Conservation (phyloP, 2,113 vertebrate species). For the Oncorhynchus mykiss region DNA sequence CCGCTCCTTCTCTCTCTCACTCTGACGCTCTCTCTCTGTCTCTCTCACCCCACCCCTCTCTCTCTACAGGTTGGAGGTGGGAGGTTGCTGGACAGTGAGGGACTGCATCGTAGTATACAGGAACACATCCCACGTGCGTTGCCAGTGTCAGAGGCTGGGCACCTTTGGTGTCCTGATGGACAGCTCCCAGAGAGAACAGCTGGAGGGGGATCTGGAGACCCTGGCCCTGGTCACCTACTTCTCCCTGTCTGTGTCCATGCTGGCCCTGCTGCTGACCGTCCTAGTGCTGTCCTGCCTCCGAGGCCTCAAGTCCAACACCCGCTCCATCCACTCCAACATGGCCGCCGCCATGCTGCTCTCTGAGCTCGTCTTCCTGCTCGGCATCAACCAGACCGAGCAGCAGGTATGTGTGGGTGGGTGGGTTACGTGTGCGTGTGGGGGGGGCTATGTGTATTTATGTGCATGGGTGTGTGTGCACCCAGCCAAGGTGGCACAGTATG, state of each 20-base stretch:
- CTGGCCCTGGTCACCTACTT: constrained; percentile 91
- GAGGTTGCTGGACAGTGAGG: constrained; percentile 90
- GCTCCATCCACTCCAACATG: constrained; percentile 93
- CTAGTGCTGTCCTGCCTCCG: constrained; percentile 88
- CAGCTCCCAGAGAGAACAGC: constrained; percentile 95
- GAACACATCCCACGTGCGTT: constrained; percentile 92
- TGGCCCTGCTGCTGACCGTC: constrained; percentile 85
- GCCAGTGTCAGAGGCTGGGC: constrained; percentile 92
- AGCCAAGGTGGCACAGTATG: background rate
- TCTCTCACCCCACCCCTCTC: background rate
- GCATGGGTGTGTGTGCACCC: background rate
- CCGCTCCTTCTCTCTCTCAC: background rate
- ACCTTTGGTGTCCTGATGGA: constrained; percentile 98
- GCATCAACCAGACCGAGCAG: constrained; percentile 92
- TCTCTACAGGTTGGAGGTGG: constrained; percentile 75
- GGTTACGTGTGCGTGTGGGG: background rate
- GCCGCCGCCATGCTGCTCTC: constrained; percentile 88
- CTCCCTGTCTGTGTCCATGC: constrained; percentile 84
- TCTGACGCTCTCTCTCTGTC: background rate
- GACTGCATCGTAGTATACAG: constrained; percentile 94
- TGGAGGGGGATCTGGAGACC: constrained; percentile 94
- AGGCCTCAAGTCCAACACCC: constrained; percentile 93
- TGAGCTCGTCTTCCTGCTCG: constrained; percentile 90
- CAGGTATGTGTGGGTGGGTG: constrained; percentile 76
- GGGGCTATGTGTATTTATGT: no score